Conservation (phyloP, 2,797 vertebrate species). For the Anisognathus igniventris region DNA sequence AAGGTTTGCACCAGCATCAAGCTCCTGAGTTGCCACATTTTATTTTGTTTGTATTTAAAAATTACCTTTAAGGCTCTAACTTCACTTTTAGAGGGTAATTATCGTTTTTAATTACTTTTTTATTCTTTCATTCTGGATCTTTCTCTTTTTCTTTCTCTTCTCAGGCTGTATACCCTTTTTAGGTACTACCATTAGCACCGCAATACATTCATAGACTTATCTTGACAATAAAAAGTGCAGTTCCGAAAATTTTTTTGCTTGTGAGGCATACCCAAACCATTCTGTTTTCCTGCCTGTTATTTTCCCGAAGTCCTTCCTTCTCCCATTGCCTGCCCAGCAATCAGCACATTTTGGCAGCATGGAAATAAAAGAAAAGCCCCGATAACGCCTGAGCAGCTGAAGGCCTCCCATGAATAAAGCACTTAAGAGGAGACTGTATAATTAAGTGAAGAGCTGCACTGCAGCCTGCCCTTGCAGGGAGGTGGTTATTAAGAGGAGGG, state of each 20-base stretch:
- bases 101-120: not conserved
- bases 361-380: not conserved
- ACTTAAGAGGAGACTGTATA: slow-evolving; percentile 75
- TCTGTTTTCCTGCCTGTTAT: not conserved
- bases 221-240: not conserved
- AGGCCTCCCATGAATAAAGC: slow-evolving; percentile 64
- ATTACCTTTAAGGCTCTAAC: not conserved
- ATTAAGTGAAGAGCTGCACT: slow-evolving; percentile 72
- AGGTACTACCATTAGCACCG: not conserved
- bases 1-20: not conserved
- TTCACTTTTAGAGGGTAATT: not conserved
- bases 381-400: slow-evolving; percentile 1
- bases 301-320: not conserved
- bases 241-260: not conserved
- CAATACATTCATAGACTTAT: not conserved
- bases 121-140: not conserved
- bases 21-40: not conserved
- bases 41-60: not conserved
- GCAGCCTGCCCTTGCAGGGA: slow-evolving; percentile 65
- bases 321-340: not conserved
- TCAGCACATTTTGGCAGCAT: not conserved
- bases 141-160: not conserved
- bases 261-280: not conserved
- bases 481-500: slow-evolving; percentile 73
- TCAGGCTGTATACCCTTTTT: not conserved